Evolutionary conservation across 2,113 vertebrate species (phyloP), one percentile per base, ranked within the genome.

Genomic region (Copsychus sechellarum): DNA sequence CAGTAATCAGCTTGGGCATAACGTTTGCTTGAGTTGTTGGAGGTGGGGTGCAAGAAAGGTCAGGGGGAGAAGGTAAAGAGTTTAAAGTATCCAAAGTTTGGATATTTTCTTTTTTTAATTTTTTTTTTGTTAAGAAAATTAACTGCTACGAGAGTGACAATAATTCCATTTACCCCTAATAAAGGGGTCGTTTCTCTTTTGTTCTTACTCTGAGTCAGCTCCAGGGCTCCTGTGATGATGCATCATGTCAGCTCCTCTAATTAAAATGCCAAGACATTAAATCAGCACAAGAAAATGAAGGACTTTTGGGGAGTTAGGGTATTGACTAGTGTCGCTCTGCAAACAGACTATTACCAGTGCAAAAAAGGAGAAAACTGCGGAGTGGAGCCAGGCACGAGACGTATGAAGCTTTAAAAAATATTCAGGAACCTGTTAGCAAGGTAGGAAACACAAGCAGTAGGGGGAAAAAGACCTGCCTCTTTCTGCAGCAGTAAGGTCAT

Each of bases 31-130:
- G 11, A 56, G 33, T 3, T 64, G 22, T 3, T 43, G 5, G 22
- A 56, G 9, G 12, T 6, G 22, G 7, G 2, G 0, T 11, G 9
- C 2, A 11, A 57, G 11, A 43, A 50, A 28, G 28, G 15, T 29
- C 0, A 5, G 9, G 3, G 0, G 8, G 11, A 40, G 8, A 45
- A 70, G 7, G 14, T 29, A 34, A 42, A 70, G 11, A 50, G 9
- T 40, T 24, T 42, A n/a, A 15, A 6, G 11, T 4, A 67, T 4
- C 7, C 17, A 17, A 53, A 51, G 8, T 38, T 22, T 42, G 5
- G 6, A 12, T 21, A 12, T 36, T n/a, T 45, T 43, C 3, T 12
- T 33, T 29, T 28, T 11, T 4, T n/a, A n/a, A 14, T 22, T 29
- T 31, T 48, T 76, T 47, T 60, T 48, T 20, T 20, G n/a, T 65